Percentiles rank a stretch among this genome's conserved stretches.
These are phyloP conservation scores for Nasua narica DNA, from an alignment of 2,797 vertebrate species.

Conservation along the genomic window DNA sequence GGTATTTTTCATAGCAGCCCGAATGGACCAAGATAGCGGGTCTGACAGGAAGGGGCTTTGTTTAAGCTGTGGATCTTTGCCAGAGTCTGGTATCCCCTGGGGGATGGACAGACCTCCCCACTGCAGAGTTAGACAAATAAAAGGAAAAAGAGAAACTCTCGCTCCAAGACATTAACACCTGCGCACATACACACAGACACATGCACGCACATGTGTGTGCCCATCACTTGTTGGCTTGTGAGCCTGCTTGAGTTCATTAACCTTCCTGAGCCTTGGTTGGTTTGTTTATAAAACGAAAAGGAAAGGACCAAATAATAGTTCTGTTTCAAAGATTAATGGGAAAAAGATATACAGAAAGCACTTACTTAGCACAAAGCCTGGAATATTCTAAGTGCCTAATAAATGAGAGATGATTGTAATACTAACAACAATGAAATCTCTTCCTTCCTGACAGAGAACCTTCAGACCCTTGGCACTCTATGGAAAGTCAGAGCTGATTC, in stretches of 20 bases:
- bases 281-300: conserved; percentile 25
- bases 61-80: not conserved
- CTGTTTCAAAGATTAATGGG: not conserved
- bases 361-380: not conserved
- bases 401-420: not conserved
- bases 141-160: not conserved
- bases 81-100: not conserved
- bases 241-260: not conserved
- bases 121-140: not conserved
- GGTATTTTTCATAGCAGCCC: not conserved
- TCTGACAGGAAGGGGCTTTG: not conserved
- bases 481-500: not conserved
- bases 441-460: not conserved
- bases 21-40: not conserved
- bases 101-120: not conserved
- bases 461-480: not conserved
- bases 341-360: not conserved
- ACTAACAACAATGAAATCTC: not conserved
- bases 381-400: not conserved
- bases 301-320: not conserved
- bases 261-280: not conserved
- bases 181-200: fast-evolving
- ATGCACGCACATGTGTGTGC: not conserved
- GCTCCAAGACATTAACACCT: not conserved
- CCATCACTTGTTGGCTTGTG: not conserved